Base-by-base conservation (phyloP, 1,140 invertebrate genomes). In the Macrotrachela quadricornifera region DNA sequence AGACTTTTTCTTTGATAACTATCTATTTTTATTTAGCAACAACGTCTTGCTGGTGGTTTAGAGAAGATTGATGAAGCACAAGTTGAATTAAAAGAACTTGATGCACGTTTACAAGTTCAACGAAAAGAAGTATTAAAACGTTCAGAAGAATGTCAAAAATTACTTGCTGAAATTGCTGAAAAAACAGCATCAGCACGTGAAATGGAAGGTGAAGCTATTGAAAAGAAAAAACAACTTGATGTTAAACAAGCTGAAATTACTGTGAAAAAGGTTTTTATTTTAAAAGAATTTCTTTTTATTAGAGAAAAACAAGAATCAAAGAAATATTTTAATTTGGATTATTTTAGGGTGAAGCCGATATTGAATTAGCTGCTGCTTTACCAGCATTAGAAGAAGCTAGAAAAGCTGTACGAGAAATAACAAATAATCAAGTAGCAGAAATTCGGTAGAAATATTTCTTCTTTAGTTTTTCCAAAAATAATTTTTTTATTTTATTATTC, bases 371-470 rank as follows among this genome's bases (percentile, higher is more conserved):
- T 2, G 79, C 79, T 46, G 85, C 83, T 1, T 64, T 88, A 61
- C 84, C 84, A 0, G 81, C 78, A 0, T 64, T 90, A 0, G 80
- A 84, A 59, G 76, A 76, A n/a, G 83, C 85, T 1, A 74, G 78
- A 62, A 57, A 77, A 3, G 83, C 84, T 0, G 71, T 91, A 0
- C 73, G 76, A 10, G 79, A 84, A 56, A 68, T 91, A 10, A 80
- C 86, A 43, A 88, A 86, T 68, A 74, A 77, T 1, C 85, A 88
- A 62, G 86, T 91, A 55, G 85, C 83, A 37, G 85, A 90, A 74
- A 87, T 90, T 59, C 74, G 77, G 21, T 30, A 30, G 21, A 30
- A 4, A 30, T 30, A 30, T 2, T 30, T n/a, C n/a, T n/a, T n/a
- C n/a, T n/a, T n/a, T n/a, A n/a, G n/a, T n/a, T n/a, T n/a, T n/a